Evolutionary conservation across 2,888 invertebrate genomes (phyloP).

Genomic region (Nezara viridula): DNA sequence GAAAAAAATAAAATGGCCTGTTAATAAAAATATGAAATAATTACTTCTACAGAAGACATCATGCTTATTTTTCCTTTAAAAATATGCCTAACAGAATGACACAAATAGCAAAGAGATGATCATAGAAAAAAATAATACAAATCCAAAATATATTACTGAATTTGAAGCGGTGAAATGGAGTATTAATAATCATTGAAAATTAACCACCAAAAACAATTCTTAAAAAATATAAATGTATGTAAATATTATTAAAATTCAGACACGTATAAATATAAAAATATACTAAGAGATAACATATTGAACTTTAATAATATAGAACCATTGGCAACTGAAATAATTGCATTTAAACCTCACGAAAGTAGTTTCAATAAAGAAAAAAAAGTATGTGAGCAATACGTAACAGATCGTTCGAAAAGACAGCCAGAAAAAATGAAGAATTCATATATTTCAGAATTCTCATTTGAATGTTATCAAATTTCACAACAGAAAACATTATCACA

Average conservation of each 20-base stretch:
- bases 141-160: neutral
- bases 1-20: neutral
- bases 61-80: neutral
- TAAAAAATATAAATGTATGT: neutral
- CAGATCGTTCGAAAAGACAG: neutral
- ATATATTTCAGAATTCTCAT: slow-evolving; percentile 21
- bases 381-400: slow-evolving; percentile 9
- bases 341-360: neutral
- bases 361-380: neutral
- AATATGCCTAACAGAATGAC: neutral
- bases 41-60: neutral
- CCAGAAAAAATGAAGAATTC: slow-evolving; percentile 46
- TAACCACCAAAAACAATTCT: neutral
- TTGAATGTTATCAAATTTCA: slow-evolving; percentile 24
- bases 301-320: neutral
- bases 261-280: neutral
- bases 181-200: neutral
- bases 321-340: slow-evolving; percentile 3
- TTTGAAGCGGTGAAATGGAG: neutral
- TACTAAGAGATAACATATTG: neutral
- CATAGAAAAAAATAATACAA: neutral
- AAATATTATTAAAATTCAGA: neutral
- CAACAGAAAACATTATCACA: slow-evolving; percentile 46
- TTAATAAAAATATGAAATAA: neutral
- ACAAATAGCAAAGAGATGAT: neutral